Evolutionary conservation across 2,888 invertebrate species (phyloP).

Genomic region (Drosophila mettleri): DNA sequence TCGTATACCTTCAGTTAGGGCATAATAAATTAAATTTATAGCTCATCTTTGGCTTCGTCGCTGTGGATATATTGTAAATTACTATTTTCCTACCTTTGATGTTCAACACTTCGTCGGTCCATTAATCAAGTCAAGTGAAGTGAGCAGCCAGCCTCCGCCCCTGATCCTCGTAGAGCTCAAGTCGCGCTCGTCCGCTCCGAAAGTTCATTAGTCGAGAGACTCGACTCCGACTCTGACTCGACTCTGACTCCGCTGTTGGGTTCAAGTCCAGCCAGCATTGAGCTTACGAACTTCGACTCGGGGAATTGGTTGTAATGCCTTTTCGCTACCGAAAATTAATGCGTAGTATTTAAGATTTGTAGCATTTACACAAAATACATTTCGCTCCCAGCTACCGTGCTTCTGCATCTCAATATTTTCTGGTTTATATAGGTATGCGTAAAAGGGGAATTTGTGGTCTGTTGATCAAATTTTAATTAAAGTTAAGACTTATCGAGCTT

Average conservation of each 20-base stretch:
- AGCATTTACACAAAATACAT: slow-evolving; percentile 48
- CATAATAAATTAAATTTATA: slow-evolving; percentile 60
- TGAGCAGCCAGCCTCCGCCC: slow-evolving; percentile 48
- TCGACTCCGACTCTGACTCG: neutral
- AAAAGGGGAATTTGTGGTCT: slow-evolving; percentile 10
- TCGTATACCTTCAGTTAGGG: slow-evolving; percentile 25
- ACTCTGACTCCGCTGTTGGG: slow-evolving; percentile 8
- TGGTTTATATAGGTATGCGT: neutral
- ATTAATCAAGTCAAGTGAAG: slow-evolving; percentile 65
- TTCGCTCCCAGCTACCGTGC: slow-evolving; percentile 57
- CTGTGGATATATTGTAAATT: slow-evolving; percentile 67
- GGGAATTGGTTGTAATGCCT: slow-evolving; percentile 69
- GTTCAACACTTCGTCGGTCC: slow-evolving; percentile 74
- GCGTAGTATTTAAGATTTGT: slow-evolving; percentile 72
- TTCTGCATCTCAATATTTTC: slow-evolving; percentile 1
- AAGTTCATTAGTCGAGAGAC: slow-evolving; percentile 47
- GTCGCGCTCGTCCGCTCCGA: slow-evolving; percentile 30
- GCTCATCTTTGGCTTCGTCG: slow-evolving; percentile 38
- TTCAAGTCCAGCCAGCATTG: slow-evolving; percentile 39
- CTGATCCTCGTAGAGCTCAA: slow-evolving; percentile 40
- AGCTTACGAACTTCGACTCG: slow-evolving; percentile 28
- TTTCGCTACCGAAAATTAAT: slow-evolving; percentile 84
- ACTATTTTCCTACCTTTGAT: slow-evolving; percentile 75
- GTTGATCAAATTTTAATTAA: slow-evolving; percentile 72
- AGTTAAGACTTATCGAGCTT: slow-evolving; percentile 44